Percentiles rank a stretch among this genome's conserved stretches.
Conservation (phyloP, 2,113 vertebrate genomes). For the Trogon melanurus region DNA sequence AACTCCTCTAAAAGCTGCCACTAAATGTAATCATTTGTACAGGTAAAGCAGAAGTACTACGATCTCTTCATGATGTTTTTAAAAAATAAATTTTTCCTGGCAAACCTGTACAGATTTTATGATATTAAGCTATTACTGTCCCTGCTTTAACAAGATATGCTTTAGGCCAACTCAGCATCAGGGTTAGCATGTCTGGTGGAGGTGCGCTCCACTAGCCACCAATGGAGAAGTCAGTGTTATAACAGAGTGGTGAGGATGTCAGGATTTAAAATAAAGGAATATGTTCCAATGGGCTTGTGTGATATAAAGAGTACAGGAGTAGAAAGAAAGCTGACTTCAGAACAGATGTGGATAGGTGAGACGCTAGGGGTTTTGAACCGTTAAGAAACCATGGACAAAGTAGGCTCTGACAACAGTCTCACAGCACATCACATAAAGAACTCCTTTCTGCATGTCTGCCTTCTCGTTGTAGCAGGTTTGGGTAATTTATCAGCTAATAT, state of each 20-base stretch:
- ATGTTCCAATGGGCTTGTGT: not conserved
- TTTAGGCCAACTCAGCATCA: not conserved
- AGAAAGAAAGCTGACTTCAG: not conserved
- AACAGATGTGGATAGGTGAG: not conserved
- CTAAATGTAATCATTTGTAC: not conserved
- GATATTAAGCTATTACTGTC: not conserved
- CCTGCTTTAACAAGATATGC: not conserved
- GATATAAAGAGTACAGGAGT: not conserved
- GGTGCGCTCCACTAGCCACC: not conserved
- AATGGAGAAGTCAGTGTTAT: not conserved
- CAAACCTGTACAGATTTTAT: not conserved
- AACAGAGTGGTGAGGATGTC: not conserved
- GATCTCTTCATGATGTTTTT: not conserved
- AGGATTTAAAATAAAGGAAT: not conserved
- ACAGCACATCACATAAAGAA: not conserved
- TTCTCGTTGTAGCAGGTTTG: not conserved
- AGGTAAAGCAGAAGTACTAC: not conserved
- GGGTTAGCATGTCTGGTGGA: not conserved
- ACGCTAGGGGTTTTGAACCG: not conserved
- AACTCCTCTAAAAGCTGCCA: not conserved
- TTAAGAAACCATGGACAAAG: not conserved
- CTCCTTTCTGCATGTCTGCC: not conserved
- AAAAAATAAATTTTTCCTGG: not conserved
- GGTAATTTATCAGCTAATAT: not conserved
- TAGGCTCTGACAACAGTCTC: not conserved